These are phyloP conservation scores for Saccopteryx leptura DNA, from an alignment of 2,113 vertebrate species.

Conservation along the genomic window DNA sequence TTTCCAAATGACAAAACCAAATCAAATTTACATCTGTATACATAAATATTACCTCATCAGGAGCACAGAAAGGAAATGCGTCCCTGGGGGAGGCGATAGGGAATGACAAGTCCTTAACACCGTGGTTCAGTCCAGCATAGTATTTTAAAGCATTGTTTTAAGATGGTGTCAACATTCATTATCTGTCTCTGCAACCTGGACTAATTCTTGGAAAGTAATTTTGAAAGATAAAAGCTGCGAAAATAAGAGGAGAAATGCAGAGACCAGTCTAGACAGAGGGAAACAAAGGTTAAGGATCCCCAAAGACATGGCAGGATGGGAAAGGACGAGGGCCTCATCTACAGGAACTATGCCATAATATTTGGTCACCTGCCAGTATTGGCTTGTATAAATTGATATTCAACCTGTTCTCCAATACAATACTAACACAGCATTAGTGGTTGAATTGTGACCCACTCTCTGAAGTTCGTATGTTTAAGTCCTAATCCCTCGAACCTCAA, in stretches of 20 bases:
- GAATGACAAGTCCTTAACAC: not conserved
- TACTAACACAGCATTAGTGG: not conserved
- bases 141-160: not conserved
- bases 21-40: slow-evolving; percentile 11
- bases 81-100: not conserved
- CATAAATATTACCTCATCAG: slow-evolving; percentile 42
- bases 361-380: not conserved
- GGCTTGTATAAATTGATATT: not conserved
- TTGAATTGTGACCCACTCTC: not conserved
- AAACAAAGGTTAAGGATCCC: not conserved
- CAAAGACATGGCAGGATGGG: not conserved
- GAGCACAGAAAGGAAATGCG: not conserved
- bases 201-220: not conserved
- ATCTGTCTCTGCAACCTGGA: not conserved
- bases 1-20: slow-evolving; percentile 48
- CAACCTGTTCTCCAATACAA: not conserved
- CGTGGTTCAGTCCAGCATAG: not conserved
- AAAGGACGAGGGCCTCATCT: not conserved
- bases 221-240: not conserved
- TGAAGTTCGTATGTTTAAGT: not conserved
- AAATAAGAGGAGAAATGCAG: not conserved
- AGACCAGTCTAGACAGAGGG: not conserved
- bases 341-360: not conserved
- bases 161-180: not conserved
- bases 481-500: not conserved